Evolutionary conservation across 2,888 invertebrate species (phyloP).

Genomic region (Lacanobia oleracea): DNA sequence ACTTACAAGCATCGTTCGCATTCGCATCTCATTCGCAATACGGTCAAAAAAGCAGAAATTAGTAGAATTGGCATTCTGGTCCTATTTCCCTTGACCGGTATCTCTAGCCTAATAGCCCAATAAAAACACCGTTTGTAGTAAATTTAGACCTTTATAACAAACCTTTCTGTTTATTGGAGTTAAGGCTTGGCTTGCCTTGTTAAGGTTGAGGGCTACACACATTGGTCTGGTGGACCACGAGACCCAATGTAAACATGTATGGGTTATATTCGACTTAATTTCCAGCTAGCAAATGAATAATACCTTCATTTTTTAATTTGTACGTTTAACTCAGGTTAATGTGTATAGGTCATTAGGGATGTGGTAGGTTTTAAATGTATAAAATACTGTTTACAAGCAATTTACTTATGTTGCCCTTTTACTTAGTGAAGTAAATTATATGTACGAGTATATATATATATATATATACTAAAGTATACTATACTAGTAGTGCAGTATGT

Average conservation of each 20-base stretch:
- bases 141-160: constrained; percentile 17
- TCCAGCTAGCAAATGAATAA: not conserved
- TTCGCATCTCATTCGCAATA: too few relatives aligned
- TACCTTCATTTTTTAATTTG: too few relatives aligned
- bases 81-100: not conserved
- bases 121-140: not conserved
- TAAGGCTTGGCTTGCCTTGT: constrained; percentile 19
- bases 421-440: too few relatives aligned
- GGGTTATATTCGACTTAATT: constrained; percentile 12
- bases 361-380: not conserved
- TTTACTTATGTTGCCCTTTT: too few relatives aligned
- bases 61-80: too few relatives aligned
- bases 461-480: too few relatives aligned
- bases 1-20: too few relatives aligned
- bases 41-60: too few relatives aligned
- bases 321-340: not conserved
- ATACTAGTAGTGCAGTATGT: too few relatives aligned
- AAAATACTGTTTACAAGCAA: too few relatives aligned
- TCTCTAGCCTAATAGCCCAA: not conserved
- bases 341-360: not conserved
- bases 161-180: constrained; percentile 14
- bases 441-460: too few relatives aligned
- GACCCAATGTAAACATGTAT: not conserved
- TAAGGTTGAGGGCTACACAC: constrained; percentile 13
- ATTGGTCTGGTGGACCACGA: constrained; percentile 8